phyloP scores from a whole-genome alignment of 2,797 vertebrate species.

The Lithobates sylvaticus region DNA sequence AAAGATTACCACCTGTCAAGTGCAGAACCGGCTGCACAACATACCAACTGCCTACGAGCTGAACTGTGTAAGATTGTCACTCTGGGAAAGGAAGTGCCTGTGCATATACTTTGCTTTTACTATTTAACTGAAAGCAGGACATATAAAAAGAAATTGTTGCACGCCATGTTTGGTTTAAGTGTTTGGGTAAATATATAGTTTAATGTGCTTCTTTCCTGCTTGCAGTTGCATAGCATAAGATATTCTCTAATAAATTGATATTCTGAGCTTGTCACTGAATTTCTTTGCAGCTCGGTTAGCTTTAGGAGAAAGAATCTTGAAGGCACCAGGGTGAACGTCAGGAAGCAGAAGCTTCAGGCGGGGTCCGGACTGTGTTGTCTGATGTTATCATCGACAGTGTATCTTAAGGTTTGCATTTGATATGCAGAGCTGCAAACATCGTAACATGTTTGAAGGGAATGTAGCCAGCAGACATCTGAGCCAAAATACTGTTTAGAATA shows the following conservation, averaged over 20 bases:
- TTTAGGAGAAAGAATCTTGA: conserved; percentile 22
- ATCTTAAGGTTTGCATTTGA: conserved; percentile 43
- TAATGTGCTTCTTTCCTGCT: too few relatives aligned
- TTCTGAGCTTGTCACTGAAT: conserved; percentile 4
- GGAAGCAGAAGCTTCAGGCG: conserved; percentile 44
- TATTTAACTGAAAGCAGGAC: too few relatives aligned
- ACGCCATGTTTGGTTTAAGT: too few relatives aligned
- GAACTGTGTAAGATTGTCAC: too few relatives aligned
- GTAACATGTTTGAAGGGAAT: conserved; percentile 35
- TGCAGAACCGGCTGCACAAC: too few relatives aligned
- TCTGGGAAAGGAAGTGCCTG: too few relatives aligned
- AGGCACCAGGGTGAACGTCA: conserved; percentile 32
- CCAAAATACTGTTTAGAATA: conserved; percentile 12
- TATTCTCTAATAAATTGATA: conserved; percentile 21
- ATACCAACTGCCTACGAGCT: too few relatives aligned
- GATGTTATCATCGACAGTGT: conserved; percentile 28
- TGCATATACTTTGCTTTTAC: too few relatives aligned
- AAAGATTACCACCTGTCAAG: too few relatives aligned
- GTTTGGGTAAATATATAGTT: too few relatives aligned
- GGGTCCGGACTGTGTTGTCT: conserved; percentile 49
- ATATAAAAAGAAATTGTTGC: too few relatives aligned
- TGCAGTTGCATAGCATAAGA: not conserved
- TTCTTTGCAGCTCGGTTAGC: conserved; percentile 12
- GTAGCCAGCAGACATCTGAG: conserved; percentile 36
- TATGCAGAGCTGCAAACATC: conserved; percentile 32